These are phyloP conservation scores for Andricus curvator DNA, from an alignment of 2,888 invertebrate species.

Conservation along the genomic window DNA sequence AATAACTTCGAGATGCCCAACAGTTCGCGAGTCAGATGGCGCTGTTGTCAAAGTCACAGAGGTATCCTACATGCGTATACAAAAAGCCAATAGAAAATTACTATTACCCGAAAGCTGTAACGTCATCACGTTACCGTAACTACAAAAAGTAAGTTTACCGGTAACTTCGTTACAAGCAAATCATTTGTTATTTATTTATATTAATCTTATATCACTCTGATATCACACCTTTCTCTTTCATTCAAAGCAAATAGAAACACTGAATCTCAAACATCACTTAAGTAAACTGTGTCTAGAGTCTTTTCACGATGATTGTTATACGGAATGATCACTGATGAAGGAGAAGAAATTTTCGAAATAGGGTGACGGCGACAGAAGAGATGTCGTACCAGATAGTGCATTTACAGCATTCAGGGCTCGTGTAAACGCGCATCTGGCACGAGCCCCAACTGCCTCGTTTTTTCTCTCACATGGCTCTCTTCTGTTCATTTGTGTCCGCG, in stretches of 20 bases:
- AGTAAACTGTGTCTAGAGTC: slow-evolving; percentile 5
- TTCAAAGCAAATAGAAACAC: neutral
- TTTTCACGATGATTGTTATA: slow-evolving; percentile 8
- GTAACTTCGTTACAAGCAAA: neutral
- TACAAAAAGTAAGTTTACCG: too few relatives aligned
- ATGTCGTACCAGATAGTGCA: slow-evolving; percentile 99
- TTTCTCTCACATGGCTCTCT: slow-evolving; percentile 63
- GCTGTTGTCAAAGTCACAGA: too few relatives aligned
- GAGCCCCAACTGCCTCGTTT: slow-evolving; percentile 85
- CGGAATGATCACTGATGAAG: slow-evolving; percentile 23
- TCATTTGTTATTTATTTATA: neutral
- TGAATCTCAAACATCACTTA: neutral
- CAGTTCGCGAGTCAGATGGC: too few relatives aligned
- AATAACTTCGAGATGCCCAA: too few relatives aligned
- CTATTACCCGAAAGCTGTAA: too few relatives aligned
- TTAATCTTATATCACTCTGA: neutral
- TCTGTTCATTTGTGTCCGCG: slow-evolving; percentile 54
- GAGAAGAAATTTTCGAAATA: slow-evolving; percentile 47
- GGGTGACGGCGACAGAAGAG: slow-evolving; percentile 78
- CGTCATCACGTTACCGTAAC: too few relatives aligned
- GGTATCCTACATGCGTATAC: too few relatives aligned
- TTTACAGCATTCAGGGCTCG: slow-evolving; percentile 90
- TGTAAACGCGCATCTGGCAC: slow-evolving; percentile 99
- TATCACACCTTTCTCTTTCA: neutral
- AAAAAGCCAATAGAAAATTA: too few relatives aligned